Base-by-base conservation (phyloP, 2,797 vertebrate genomes). In the Siniperca scherzeri region DNA sequence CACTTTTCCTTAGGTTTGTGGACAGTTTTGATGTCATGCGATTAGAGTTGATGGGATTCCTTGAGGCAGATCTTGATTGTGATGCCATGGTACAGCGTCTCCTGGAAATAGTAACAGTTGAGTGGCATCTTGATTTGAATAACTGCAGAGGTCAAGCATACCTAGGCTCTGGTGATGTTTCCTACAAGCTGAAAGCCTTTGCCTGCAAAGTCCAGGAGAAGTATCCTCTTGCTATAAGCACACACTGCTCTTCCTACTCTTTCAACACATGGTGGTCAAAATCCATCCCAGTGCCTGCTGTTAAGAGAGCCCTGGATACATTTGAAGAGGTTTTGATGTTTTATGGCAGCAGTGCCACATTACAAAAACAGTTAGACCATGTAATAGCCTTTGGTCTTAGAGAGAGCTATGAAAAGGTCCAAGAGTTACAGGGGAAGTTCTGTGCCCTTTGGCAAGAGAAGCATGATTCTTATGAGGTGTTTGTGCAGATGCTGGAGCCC, bases 191-290 rank as follows among this genome's bases (percentile, higher is more conserved):
- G 46, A 97, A 96, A 88, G 96, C 96, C 0, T 96, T 97, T 86
- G 96, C 96, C 25, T 96, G 96, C 85, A 96, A 95, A 93, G 93
- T 97, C 65, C 96, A 96, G 88, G 96, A 97, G 84, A 95, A 92
- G 71, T 92, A 95, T 77, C 96, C 96, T 33, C 96, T 97, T 14
- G 96, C 96, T 42, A 96, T 97, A 81, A 96, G 95, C 91, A 96
- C 96, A 36, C 96, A 96, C 88, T 95, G 95, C 85, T 96, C 96
- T 30, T 95, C 93, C 77, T 97, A 96, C 59, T 96, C 96, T 8
- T 96, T 97, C 80, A 97, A 97, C 90, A 96, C 94, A 2, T 96
- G 96, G 96, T 96, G 96, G 96, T 96, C 96, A 5, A 96, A 95
- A 83, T 95, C 96, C 7, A 95, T 95, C 85, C 96, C 96, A 7